These are phyloP conservation scores for Pegoplata infirma DNA, from an alignment of 2,888 invertebrate species.

Conservation along the genomic window DNA sequence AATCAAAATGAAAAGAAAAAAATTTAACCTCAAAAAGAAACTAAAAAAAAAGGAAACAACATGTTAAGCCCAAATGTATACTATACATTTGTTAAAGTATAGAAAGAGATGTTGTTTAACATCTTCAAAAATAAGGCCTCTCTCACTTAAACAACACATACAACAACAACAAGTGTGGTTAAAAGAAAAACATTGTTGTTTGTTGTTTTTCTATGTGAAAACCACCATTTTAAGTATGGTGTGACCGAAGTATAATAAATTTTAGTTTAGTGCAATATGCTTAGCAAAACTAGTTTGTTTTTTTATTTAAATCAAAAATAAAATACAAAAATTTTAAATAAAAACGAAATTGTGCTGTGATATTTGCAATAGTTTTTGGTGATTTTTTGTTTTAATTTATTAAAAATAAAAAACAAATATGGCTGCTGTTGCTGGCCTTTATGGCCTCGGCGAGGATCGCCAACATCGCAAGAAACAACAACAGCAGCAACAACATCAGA, in stretches of 20 bases:
- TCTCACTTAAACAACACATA: background rate
- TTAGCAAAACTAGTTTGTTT: conserved; percentile 15
- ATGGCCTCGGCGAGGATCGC: conserved; percentile 88
- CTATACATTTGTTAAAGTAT: background rate
- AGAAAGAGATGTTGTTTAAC: background rate
- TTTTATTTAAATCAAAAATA: background rate
- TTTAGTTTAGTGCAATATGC: conserved; percentile 11
- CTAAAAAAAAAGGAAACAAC: background rate
- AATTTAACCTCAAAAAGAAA: conserved; percentile 22
- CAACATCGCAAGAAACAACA: conserved; percentile 77
- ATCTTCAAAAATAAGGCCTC: background rate
- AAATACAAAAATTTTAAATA: no score
- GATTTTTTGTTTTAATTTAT: no score
- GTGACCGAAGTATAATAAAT: background rate
- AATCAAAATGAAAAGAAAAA: conserved; percentile 50
- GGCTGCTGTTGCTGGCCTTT: conserved; percentile 89
- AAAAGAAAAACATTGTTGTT: no score
- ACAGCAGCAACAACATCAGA: conserved; percentile 80
- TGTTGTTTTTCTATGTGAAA: no score
- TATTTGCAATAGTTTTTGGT: conserved; percentile 23
- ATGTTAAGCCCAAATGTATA: conserved; percentile 7
- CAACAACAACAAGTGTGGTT: background rate
- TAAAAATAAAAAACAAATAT: no score
- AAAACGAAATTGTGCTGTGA: conserved; percentile 39
- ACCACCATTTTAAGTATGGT: background rate